phyloP scores from a whole-genome alignment of 2,888 invertebrate species.

The Gymnoscelis rufifasciata region DNA sequence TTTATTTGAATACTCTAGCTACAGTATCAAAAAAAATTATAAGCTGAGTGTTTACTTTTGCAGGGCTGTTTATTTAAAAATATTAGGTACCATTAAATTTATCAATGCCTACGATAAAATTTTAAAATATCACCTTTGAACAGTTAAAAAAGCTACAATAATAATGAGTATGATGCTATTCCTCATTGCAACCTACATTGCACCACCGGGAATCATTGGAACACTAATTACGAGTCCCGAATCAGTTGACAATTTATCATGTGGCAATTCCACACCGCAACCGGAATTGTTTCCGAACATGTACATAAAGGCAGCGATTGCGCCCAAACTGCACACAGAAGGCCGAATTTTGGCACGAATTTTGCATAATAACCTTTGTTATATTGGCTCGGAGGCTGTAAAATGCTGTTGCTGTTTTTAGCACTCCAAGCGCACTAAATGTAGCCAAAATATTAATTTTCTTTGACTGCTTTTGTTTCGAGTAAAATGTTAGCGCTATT shows the following conservation, averaged over 20 bases:
- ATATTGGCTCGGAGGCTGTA: constrained; percentile 46
- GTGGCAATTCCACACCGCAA: constrained; percentile 48
- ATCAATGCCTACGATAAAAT: too few species aligned
- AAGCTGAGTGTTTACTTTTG: too few species aligned
- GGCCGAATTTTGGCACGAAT: constrained; percentile 62
- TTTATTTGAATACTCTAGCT: too few species aligned
- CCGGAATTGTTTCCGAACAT: constrained; percentile 51
- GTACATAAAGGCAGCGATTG: constrained; percentile 56
- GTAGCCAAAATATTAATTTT: constrained; percentile 31
- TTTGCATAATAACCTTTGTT: constrained; percentile 62
- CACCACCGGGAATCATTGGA: constrained; percentile 36
- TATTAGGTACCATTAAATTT: too few species aligned
- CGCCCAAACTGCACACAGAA: constrained; percentile 51
- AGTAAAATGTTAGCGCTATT: constrained; percentile 8
- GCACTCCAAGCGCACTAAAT: constrained; percentile 30
- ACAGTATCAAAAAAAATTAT: too few species aligned
- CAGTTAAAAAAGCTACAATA: too few species aligned
- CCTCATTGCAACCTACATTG: background rate
- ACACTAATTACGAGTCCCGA: constrained; percentile 52
- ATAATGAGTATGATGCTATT: too few species aligned
- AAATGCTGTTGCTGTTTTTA: constrained; percentile 33
- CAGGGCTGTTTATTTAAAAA: too few species aligned
- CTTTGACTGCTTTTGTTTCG: constrained; percentile 19
- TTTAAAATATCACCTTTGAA: too few species aligned
- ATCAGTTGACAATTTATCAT: constrained; percentile 57